Percentiles rank a stretch among this genome's conserved stretches.
These are phyloP conservation scores for Ophiodon elongatus DNA, from an alignment of 2,113 vertebrate species.

Conservation along the genomic window DNA sequence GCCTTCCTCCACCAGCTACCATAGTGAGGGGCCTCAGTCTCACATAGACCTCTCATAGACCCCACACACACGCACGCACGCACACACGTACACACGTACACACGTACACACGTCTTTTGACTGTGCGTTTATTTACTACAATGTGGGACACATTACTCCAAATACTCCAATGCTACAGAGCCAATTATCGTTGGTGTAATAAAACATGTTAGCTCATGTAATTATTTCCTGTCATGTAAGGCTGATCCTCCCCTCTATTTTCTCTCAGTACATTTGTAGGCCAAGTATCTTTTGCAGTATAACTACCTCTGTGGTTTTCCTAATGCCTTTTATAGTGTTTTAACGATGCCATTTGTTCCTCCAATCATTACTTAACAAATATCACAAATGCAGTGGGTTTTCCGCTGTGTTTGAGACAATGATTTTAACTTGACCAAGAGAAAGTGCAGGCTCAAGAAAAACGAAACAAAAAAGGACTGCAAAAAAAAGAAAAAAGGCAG, in stretches of 20 bases:
- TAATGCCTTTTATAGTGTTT: constrained; percentile 60
- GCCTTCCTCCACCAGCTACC: constrained; percentile 48
- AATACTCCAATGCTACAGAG: constrained; percentile 35
- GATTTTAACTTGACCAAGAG: constrained; percentile 52
- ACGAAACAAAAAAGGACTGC: constrained; percentile 43
- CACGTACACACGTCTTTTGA: neutral
- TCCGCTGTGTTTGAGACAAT: constrained; percentile 30
- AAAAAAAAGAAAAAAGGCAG: constrained; percentile 51
- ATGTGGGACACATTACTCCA: constrained; percentile 15
- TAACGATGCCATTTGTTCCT: constrained; percentile 59
- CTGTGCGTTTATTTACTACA: constrained; percentile 24
- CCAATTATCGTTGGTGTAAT: constrained; percentile 47
- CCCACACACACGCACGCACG: neutral
- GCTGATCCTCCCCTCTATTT: constrained; percentile 38
- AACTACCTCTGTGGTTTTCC: constrained; percentile 43
- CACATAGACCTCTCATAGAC: constrained; percentile 25
- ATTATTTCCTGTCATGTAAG: constrained; percentile 54
- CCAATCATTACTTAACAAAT: constrained; percentile 48
- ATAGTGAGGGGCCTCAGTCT: constrained; percentile 47
- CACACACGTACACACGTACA: constrained; percentile 5
- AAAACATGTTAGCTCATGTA: constrained; percentile 35
- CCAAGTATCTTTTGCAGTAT: constrained; percentile 62
- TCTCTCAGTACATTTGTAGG: constrained; percentile 57
- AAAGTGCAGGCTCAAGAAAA: constrained; percentile 62
- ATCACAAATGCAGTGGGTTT: constrained; percentile 11